Conservation (phyloP, 2,888 invertebrate species). For the Patella caerulea region DNA sequence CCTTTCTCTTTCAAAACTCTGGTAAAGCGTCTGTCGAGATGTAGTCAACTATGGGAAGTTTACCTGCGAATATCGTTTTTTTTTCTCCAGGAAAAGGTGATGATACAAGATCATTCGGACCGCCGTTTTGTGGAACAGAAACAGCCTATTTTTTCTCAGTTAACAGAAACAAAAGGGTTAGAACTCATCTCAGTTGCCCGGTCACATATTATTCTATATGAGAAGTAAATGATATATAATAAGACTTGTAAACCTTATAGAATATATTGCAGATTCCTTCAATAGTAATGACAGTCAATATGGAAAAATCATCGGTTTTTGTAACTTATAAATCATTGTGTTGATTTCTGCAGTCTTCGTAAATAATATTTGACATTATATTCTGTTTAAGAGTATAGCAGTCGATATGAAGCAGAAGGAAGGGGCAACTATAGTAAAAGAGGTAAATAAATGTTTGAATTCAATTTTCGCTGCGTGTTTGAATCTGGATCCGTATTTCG, state of each 20-base stretch:
- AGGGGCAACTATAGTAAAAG: slow-evolving; percentile 73
- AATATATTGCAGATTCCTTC: not conserved
- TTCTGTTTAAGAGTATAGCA: slow-evolving; percentile 79
- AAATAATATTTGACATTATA: not conserved
- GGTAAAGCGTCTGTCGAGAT: not conserved
- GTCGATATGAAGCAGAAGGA: slow-evolving; percentile 83
- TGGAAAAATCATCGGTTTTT: not conserved
- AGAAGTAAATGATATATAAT: not conserved
- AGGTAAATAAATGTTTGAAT: slow-evolving; percentile 68
- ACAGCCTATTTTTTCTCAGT: slow-evolving; percentile 88
- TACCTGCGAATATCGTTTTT: not conserved
- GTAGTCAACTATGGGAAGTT: not conserved
- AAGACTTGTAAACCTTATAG: not conserved
- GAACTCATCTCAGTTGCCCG: not conserved
- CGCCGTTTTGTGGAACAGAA: slow-evolving; percentile 80
- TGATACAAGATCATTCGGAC: slow-evolving; percentile 93
- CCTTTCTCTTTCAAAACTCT: no score
- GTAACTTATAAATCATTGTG: not conserved
- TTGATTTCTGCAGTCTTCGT: not conserved
- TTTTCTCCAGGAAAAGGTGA: slow-evolving; percentile 77
- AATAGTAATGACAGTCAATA: no score
- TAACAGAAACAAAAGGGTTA: slow-evolving; percentile 90
- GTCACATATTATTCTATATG: not conserved
- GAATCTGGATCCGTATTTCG: no score
- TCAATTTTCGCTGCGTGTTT: not conserved